Evolutionary conservation across 2,888 invertebrate species (phyloP), one percentile per base, ranked within the genome.

Genomic region (Rotaria magnacalcarata): DNA sequence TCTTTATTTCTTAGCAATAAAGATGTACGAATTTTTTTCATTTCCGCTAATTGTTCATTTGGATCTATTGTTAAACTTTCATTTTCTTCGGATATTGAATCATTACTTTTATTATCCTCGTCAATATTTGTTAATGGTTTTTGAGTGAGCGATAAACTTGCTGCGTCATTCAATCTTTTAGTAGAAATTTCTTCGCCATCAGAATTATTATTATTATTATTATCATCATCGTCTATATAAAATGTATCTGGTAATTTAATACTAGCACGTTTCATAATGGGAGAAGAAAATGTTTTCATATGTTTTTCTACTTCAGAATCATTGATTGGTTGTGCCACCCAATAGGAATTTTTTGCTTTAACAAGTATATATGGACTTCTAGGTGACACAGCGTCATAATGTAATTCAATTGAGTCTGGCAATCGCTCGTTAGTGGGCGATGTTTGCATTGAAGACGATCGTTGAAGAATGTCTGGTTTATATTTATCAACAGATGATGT

Each of bases 1-100:
- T 80, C 47, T 0, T n/a, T 24, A 80, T 80, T 1, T 80, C n/a
- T 24, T 14, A n/a, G 1, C 34, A 41, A 34, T 43, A 47, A 47
- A 47, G 80, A 43, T 47, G 80, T 47, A 47, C n/a, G 80, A 5
- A 80, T 80, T n/a, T 24, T 80, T 80, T 47, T 80, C 43, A 47
- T 47, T 80, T 80, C 80, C 10, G 11, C 47, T 80, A 80, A 80
- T 47, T 80, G 80, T 80, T 47, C 80, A 47, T 80, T 1, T 16
- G 3, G 34, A 80, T 80, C 43, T 8, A n/a, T 24, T 5, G 3
- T 24, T 47, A 19, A 43, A 47, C 24, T 47, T 67, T 41, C 67
- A 67, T 67, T 34, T 67, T 67, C 67, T 7, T 67, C 67, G 19
- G 67, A 67, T 34, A 67, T 67, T 19, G 41, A 67, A 11, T 16